Percentiles rank a stretch among this genome's conserved stretches.
phyloP scores from a whole-genome alignment of 2,797 vertebrate species.

The Enteromius fasciolatus region DNA sequence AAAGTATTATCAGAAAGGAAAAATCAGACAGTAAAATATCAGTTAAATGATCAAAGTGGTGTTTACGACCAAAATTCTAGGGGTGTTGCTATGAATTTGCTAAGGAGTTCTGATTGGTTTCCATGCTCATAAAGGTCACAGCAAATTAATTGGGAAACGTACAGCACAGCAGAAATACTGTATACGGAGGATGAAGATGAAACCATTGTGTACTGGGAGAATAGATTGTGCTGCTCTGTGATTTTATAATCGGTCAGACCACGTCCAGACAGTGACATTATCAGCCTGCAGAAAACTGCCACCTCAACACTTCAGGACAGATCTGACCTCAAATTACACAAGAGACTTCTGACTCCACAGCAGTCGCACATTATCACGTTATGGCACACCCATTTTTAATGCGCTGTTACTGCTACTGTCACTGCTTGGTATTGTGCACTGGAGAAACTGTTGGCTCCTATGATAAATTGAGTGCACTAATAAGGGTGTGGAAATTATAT shows the following conservation, averaged over 20 bases:
- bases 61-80: neutral
- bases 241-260: constrained; percentile 49
- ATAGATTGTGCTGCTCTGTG: constrained; percentile 53
- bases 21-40: neutral
- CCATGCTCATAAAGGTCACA: constrained; percentile 39
- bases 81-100: neutral
- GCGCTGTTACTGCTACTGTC: neutral
- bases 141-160: constrained; percentile 21
- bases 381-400: constrained; percentile 2
- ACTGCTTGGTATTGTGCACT: neutral
- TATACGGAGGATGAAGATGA: constrained; percentile 8
- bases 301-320: constrained; percentile 47
- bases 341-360: constrained; percentile 9
- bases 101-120: neutral
- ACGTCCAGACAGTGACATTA: constrained; percentile 40
- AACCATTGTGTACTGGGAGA: constrained; percentile 17
- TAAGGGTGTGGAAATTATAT: neutral
- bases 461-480: neutral
- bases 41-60: neutral
- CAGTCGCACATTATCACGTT: constrained; percentile 27
- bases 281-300: constrained; percentile 49
- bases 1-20: neutral
- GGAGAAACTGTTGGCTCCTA: neutral
- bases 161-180: constrained; percentile 23
- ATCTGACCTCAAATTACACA: constrained; percentile 41